Conservation (phyloP, 2,888 invertebrate genomes). For the Heliconius ismenius region DNA sequence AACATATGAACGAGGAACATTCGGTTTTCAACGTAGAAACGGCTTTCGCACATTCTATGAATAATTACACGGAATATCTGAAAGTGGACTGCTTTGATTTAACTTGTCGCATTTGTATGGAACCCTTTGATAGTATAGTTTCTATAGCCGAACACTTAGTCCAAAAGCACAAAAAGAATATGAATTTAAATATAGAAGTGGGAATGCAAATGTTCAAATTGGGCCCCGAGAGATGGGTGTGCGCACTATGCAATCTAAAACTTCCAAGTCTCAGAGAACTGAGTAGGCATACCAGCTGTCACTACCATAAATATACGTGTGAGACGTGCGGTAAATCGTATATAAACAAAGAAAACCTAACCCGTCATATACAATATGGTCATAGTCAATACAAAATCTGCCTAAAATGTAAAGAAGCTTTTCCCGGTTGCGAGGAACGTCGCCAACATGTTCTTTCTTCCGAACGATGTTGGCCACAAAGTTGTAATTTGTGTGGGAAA, state of each 20-base stretch:
- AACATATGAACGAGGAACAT: constrained; percentile 61
- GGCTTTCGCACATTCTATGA: constrained; percentile 54
- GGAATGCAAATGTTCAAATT: constrained; percentile 63
- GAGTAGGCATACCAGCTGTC: constrained; percentile 61
- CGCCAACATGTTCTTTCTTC: constrained; percentile 54
- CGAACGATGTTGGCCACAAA: constrained; percentile 57
- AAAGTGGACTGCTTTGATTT: constrained; percentile 64
- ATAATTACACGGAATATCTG: constrained; percentile 48
- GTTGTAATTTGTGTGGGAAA: constrained; percentile 59
- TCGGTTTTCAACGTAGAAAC: constrained; percentile 53
- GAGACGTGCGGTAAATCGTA: constrained; percentile 66
- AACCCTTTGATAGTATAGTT: constrained; percentile 49
- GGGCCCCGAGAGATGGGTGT: constrained; percentile 54
- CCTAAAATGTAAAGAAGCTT: constrained; percentile 54
- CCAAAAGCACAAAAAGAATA: constrained; percentile 50
- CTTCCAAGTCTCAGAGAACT: constrained; percentile 56
- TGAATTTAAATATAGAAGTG: constrained; percentile 54
- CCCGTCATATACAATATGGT: constrained; percentile 50
- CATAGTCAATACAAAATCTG: constrained; percentile 51
- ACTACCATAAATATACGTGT: constrained; percentile 62
- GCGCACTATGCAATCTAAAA: constrained; percentile 57
- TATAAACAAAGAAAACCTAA: constrained; percentile 53
- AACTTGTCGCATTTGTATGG: constrained; percentile 57
- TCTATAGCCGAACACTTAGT: constrained; percentile 54
- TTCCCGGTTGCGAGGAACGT: constrained; percentile 56